Base-by-base conservation (phyloP, 2,797 vertebrate species). In the Podarcis siculus region DNA sequence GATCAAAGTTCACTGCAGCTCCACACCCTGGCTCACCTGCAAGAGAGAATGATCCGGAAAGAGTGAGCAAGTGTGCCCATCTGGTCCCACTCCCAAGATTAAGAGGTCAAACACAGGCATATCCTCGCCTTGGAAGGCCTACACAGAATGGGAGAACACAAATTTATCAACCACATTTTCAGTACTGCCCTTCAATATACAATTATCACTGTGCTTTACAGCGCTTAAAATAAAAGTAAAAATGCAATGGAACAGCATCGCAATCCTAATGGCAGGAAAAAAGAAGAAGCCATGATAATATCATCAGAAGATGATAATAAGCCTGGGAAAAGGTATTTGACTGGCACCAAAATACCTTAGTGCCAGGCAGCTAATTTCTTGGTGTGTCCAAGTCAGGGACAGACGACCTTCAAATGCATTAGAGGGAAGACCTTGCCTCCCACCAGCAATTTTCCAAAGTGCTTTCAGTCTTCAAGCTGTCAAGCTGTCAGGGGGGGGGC, bases 61-160 rank as follows among this genome's bases (percentile, higher is more conserved):
- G 9, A 99, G 98, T 1, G 98, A 99, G 89, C 98, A 98, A 2
- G 98, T 99, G 92, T 99, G 98, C 87, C 98, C 98, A 80, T 99
- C 98, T 0, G 98, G 98, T 1, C 98, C 98, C 91, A 99, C 96
- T 1, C 98, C 98, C 90, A 99, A 96, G 91, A 99, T 95, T 87
- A 99, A 93, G 87, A 99, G 66, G 84, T 99, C 98, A 90, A 99
- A 99, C 21, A 97, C 95, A 0, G 98, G 98, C 8, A 98, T 75
- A 6, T 94, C 79, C 0, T 98, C 96, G 0, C 94, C 97, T 3
- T 97, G 97, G 90, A 99, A 98, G 2, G 97, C 96, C 98, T 99
- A 91, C 13, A 82, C 49, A 55, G 49, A 55, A 55, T 3, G 19
- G 79, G 15, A 1, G 5, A 12, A 81, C 42, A 30, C 13, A 61